Conservation (phyloP, 2,888 invertebrate genomes). For the Stegophylla sp. region DNA sequence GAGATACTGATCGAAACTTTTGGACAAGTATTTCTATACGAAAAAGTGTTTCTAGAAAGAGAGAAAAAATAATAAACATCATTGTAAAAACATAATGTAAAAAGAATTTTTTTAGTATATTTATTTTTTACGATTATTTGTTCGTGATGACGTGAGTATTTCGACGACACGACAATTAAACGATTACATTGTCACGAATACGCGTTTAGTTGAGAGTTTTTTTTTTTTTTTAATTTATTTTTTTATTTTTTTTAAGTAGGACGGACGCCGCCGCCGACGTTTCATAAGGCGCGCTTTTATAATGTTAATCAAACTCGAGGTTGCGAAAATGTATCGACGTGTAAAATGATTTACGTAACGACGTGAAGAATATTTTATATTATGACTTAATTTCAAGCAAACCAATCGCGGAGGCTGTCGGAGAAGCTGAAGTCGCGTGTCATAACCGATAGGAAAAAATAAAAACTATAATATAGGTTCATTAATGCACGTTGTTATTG, state of each 20-base stretch:
- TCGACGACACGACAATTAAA: neutral
- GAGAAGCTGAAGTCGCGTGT: neutral
- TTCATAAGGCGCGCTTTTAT: neutral
- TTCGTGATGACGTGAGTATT: neutral
- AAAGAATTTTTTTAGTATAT: too few relatives aligned
- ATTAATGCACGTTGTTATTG: too few relatives aligned
- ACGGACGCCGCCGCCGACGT: neutral
- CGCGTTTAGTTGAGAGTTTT: neutral
- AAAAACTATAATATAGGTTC: neutral
- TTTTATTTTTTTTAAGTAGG: neutral
- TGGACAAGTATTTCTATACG: too few relatives aligned
- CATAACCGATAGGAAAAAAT: too few relatives aligned
- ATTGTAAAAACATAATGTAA: too few relatives aligned
- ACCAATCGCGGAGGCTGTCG: neutral
- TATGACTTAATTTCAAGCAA: neutral
- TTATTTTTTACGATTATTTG: neutral
- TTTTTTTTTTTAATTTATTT: neutral
- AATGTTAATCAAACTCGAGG: neutral
- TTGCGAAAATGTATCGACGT: neutral
- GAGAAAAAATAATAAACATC: too few relatives aligned
- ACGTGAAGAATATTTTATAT: neutral
- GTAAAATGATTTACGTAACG: neutral
- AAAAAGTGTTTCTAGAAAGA: too few relatives aligned
- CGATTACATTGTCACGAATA: neutral
- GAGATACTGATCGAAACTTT: too few relatives aligned